Percentiles rank a stretch among this genome's conserved stretches.
Evolutionary conservation across 2,113 vertebrate species (phyloP).

Genomic region (Rhea pennata): DNA sequence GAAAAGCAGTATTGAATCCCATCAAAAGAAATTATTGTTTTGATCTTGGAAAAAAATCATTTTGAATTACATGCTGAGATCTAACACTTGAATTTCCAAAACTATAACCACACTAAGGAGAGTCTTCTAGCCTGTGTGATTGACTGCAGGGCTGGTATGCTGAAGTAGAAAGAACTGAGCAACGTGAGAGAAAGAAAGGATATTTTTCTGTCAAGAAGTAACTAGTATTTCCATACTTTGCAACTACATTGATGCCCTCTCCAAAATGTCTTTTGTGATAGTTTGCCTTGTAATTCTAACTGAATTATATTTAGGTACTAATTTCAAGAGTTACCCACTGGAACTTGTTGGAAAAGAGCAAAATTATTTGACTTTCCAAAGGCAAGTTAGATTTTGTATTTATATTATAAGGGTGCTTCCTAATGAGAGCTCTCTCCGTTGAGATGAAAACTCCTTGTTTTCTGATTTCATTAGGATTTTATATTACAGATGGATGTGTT

Average conservation of each 20-base stretch:
- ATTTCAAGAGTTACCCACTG: not conserved
- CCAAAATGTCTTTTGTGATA: not conserved
- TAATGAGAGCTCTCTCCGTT: not conserved
- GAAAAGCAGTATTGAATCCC: not conserved
- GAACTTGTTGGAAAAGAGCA: not conserved
- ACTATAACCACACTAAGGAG: not conserved
- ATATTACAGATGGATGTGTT: not conserved
- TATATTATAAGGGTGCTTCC: not conserved
- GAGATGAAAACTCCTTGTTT: not conserved
- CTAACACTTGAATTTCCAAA: conserved; percentile 2
- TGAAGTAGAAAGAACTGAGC: not conserved
- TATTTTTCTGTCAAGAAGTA: conserved; percentile 23
- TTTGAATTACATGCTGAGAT: not conserved
- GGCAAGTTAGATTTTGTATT: not conserved
- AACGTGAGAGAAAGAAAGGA: not conserved
- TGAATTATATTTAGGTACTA: not conserved
- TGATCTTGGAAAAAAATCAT: not conserved
- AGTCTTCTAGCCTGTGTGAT: not conserved
- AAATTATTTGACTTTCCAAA: not conserved
- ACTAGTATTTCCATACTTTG: not conserved
- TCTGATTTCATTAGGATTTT: not conserved
- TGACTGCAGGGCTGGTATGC: not conserved
- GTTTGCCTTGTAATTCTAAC: not conserved
- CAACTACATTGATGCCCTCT: not conserved
- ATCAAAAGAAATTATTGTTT: not conserved